Percentiles rank a stretch among this genome's conserved stretches.
These are phyloP conservation scores for Hemiscyllium ocellatum DNA, from an alignment of 2,113 vertebrate genomes.

Conservation along the genomic window DNA sequence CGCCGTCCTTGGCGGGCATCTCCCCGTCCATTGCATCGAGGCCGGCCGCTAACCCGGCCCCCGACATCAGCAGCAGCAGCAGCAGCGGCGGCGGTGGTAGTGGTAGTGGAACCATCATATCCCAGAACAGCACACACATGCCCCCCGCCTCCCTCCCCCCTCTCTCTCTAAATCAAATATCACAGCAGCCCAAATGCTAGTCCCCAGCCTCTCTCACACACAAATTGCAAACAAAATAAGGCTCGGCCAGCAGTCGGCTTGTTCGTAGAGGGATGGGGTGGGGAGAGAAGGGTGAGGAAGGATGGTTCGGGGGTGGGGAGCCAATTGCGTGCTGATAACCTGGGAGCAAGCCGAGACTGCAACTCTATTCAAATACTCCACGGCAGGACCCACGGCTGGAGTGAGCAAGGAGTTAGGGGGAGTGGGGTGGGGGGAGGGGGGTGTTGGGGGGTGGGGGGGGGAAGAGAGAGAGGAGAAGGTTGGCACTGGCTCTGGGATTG, in stretches of 20 bases:
- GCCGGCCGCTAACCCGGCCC: conserved; percentile 43
- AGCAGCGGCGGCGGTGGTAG: conserved; percentile 59
- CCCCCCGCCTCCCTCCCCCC: conserved; percentile 46
- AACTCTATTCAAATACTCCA: background rate
- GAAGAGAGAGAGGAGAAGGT: background rate
- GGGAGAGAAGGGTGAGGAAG: too few relatives aligned
- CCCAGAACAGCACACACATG: conserved; percentile 42
- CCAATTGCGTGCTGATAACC: background rate
- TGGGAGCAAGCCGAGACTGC: background rate
- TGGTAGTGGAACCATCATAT: conserved; percentile 43
- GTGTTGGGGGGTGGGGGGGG: background rate
- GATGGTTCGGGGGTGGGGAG: too few relatives aligned
- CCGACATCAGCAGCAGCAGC: conserved; percentile 50
- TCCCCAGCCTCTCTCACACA: too few relatives aligned
- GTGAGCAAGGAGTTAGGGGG: background rate
- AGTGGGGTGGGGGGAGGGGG: background rate
- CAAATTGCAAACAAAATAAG: too few relatives aligned
- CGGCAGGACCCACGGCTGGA: background rate
- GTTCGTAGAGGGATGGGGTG: too few relatives aligned
- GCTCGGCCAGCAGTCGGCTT: too few relatives aligned
- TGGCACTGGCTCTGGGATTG: background rate
- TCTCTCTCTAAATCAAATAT: conserved; percentile 42
- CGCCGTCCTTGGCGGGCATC: conserved; percentile 65
- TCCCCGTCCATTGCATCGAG: conserved; percentile 52
- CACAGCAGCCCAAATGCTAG: too few relatives aligned